Base-by-base conservation (phyloP, 2,113 vertebrate species). In the Jacana jacana region DNA sequence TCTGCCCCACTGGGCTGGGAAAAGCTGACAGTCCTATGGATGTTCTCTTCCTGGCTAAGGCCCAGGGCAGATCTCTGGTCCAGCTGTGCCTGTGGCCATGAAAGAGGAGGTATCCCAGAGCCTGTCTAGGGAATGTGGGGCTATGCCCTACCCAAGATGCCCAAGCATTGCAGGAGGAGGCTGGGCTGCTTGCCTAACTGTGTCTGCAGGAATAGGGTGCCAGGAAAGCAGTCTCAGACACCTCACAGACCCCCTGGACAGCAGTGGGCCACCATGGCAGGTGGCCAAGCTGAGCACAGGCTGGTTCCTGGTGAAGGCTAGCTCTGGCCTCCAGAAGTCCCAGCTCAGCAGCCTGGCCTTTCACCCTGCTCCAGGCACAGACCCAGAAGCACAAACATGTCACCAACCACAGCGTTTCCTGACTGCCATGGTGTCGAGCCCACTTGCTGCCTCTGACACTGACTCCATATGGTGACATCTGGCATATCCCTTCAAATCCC, bases 311-410 rank as follows among this genome's bases (percentile, higher is more conserved):
- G 91, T 52, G 91, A 96, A 95, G 95, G 97, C 35, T 27, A 61
- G n/a, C 8, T 7, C 65, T 46, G 82, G 65, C 83, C 81, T 90
- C 55, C 71, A 66, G 63, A 87, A 75, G 89, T 69, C 70, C 42
- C 71, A 63, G 44, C 78, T 90, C 57, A 37, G 46, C 35, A 69
- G 81, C 55, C 20, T 49, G 48, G 60, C 39, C 57, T 37, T 65
- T 23, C 19, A 18, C 28, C 46, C 31, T 28, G 7, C 51, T 68
- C 75, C 1, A 35, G 58, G 66, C 89, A 44, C 17, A 9, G 69
- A 96, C 86, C 82, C 95, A 92, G 80, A 54, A 88, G 65, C 28
- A 93, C 84, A 95, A 96, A 97, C 84, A 81, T 46, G 42, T 95
- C 95, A 95, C 70, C n/a, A 54, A 33, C 66, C 1, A 13, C 93